Percentiles rank a stretch among this genome's conserved stretches.
Evolutionary conservation across 2,797 vertebrate genomes (phyloP).

Genomic region (Anguilla megastoma): DNA sequence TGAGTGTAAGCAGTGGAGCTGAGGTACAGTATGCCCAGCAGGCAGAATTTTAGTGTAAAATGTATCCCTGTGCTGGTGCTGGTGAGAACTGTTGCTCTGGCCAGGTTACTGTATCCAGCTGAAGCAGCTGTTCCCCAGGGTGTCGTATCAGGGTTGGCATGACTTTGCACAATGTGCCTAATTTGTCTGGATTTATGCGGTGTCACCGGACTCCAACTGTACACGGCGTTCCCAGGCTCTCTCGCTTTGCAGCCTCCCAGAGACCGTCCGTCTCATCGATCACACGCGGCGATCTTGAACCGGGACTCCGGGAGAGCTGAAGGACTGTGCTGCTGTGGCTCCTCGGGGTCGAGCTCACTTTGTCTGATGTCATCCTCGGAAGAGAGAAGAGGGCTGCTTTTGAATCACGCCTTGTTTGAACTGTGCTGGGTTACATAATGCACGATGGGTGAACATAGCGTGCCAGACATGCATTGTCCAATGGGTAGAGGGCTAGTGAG

Average conservation of each 20-base stretch:
- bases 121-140: no score
- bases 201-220: background rate
- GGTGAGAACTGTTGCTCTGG: background rate
- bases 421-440: constrained; percentile 43
- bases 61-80: background rate
- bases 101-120: background rate
- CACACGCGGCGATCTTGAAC: background rate
- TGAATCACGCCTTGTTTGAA: background rate
- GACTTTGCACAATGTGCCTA: background rate
- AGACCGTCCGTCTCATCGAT: background rate
- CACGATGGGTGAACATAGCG: constrained; percentile 34
- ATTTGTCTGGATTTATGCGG: background rate
- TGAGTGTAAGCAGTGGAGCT: no score
- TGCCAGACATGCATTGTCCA: constrained; percentile 33
- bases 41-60: background rate
- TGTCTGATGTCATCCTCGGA: background rate
- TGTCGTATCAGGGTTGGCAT: background rate
- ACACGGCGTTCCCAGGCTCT: background rate
- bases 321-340: background rate
- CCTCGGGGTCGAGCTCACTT: background rate
- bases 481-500: constrained; percentile 21
- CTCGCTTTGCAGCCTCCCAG: background rate
- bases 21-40: background rate
- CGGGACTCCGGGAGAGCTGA: background rate
- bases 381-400: background rate